Percentiles rank a stretch among this genome's conserved stretches.
phyloP scores from a whole-genome alignment of 2,113 vertebrate species.

The Ictidomys tridecemlineatus region DNA sequence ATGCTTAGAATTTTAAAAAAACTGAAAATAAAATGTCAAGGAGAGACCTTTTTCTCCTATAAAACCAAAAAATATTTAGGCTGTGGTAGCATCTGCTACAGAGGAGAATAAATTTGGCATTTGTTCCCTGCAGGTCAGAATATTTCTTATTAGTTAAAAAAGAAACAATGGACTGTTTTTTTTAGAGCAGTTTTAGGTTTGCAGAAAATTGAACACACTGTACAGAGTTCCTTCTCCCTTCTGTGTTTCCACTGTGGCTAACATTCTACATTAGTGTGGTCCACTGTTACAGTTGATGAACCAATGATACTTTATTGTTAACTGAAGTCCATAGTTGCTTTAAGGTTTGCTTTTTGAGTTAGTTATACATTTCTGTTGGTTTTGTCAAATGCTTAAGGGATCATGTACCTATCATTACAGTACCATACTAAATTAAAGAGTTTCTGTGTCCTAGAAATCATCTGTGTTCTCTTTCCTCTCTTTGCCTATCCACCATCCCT shows the following conservation, averaged over 20 bases:
- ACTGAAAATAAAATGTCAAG: not conserved
- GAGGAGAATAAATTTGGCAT: not conserved
- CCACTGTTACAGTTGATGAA: not conserved
- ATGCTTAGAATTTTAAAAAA: not conserved
- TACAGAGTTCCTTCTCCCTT: not conserved
- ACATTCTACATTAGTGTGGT: too few relatives aligned
- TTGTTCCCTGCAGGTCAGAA: not conserved
- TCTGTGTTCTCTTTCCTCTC: not conserved
- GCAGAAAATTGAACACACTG: not conserved
- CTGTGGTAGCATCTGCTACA: too few relatives aligned
- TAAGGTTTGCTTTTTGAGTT: too few relatives aligned
- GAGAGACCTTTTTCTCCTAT: not conserved
- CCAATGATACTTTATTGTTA: too few relatives aligned
- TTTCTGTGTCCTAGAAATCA: not conserved
- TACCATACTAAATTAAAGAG: not conserved
- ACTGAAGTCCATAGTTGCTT: too few relatives aligned
- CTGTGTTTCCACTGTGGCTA: not conserved
- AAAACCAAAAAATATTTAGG: not conserved
- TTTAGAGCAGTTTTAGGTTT: not conserved
- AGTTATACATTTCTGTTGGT: not conserved
- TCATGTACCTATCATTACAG: not conserved
- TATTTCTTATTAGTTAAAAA: not conserved
- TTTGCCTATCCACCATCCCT: too few relatives aligned
- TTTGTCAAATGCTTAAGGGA: not conserved
- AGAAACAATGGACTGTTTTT: not conserved